Evolutionary conservation across 2,797 vertebrate species (phyloP), one percentile per base, ranked within the genome.

Genomic region (Delichon dasypus): DNA sequence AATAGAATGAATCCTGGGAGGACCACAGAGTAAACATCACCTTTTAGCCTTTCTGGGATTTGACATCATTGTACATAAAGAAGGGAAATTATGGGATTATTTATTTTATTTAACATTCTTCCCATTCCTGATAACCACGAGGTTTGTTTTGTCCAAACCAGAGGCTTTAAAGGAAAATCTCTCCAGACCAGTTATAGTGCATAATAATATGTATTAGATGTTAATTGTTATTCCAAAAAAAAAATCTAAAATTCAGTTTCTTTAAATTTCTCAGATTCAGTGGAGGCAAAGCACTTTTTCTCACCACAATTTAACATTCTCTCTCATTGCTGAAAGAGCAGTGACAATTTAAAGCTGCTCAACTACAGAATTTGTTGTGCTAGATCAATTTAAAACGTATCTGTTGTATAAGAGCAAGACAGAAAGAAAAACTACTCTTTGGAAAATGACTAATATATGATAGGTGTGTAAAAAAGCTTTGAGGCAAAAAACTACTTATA

Each of bases 341-440:
- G 53, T 91, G 89, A 93, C 47, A 96, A 93, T 94, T 83, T 94
- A 36, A 90, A 95, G 74, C 44, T 88, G 58, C 32, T 92, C 89
- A 96, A 96, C 83, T 88, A 85, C 70, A 95, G 88, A 93, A 84
- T 66, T 94, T 91, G 55, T 94, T 97, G 94, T 95, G 40, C 73
- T 95, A 80, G 81, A 93, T 90, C 88, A 94, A 95, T 96, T 97
- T 96, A 65, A 94, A 97, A 96, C 57, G 45, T 91, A 91, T 71
- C 78, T 84, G 21, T 64, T 93, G 22, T 68, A 8, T 50, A 94
- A 79, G 58, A 90, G 17, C 4, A 74, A 78, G 42, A 64, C 16
- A 78, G 77, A 66, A 71, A 95, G 77, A 79, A 76, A 97, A 96
- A 96, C 61, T 29, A 88, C 40, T 85, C 67, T 94, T 90, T 50